Evolutionary conservation across 2,113 vertebrate genomes (phyloP).

Genomic region (Notarius quadriscutis): DNA sequence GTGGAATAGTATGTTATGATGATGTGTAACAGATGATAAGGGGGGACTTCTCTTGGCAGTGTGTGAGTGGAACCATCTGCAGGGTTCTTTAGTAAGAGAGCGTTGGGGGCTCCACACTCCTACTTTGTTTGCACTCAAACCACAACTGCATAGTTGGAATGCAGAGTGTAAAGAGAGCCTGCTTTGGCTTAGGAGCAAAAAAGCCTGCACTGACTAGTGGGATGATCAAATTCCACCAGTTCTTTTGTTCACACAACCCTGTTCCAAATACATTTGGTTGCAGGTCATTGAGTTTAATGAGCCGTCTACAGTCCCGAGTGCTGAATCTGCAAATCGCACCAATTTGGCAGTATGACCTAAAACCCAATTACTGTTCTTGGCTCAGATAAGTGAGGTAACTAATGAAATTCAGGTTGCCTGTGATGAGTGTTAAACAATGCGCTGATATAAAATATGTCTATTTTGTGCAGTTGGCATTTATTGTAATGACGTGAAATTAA

Average conservation of each 20-base stretch:
- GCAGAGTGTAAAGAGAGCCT: conserved; percentile 55
- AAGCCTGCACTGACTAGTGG: conserved; percentile 28
- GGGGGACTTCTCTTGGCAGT: conserved; percentile 34
- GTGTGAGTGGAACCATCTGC: conserved; percentile 50
- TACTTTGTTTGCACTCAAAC: conserved; percentile 46
- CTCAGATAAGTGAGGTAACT: background rate
- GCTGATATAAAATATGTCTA: background rate
- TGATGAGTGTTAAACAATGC: background rate
- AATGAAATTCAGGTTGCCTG: conserved; percentile 10
- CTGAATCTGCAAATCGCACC: conserved; percentile 25
- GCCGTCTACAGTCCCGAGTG: conserved; percentile 10
- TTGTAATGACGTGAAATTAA: background rate
- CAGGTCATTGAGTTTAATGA: conserved; percentile 32
- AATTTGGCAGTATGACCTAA: conserved; percentile 20
- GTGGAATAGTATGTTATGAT: conserved; percentile 37
- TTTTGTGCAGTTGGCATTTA: background rate
- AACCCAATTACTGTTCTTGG: background rate
- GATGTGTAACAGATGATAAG: conserved; percentile 38
- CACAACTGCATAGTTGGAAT: conserved; percentile 67
- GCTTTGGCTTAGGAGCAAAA: conserved; percentile 57
- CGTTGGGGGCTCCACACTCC: conserved; percentile 1
- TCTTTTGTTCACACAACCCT: conserved; percentile 19
- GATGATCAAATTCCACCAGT: conserved; percentile 30
- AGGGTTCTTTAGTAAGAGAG: conserved; percentile 4
- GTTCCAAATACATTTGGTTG: conserved; percentile 15